Evolutionary conservation across 23 tunicate species (phyloP).

Genomic region (Diplosoma virens): DNA sequence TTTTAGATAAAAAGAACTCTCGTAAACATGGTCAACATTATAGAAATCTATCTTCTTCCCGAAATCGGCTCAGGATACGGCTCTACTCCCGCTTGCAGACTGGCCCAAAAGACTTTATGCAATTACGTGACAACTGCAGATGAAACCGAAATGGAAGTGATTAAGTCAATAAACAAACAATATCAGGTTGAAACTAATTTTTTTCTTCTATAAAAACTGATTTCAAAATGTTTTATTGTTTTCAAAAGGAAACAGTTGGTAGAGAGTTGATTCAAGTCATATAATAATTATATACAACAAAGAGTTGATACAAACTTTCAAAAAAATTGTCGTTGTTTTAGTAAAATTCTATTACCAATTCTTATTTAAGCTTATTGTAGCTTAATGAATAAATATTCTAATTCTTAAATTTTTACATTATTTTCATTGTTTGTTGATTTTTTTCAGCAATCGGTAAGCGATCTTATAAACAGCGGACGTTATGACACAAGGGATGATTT

Average conservation of each 20-base stretch:
- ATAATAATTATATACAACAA: too few relatives aligned
- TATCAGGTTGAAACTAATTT: constrained; percentile 60
- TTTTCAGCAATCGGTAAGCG: background rate
- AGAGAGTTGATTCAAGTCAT: too few relatives aligned
- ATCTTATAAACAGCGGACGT: constrained; percentile 45
- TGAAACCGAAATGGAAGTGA: constrained; percentile 19
- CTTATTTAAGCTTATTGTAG: too few relatives aligned
- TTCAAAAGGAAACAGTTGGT: too few relatives aligned
- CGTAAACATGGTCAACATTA: constrained; percentile 36
- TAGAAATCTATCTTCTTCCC: constrained; percentile 51
- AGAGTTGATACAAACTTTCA: too few relatives aligned
- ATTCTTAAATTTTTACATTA: too few relatives aligned
- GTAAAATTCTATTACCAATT: too few relatives aligned
- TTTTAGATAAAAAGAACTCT: constrained; percentile 3
- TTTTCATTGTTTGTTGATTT: background rate
- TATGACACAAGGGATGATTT: constrained; percentile 90
- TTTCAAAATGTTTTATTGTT: too few relatives aligned
- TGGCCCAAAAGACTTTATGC: constrained; percentile 32
- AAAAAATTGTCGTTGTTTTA: too few relatives aligned
- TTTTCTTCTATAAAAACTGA: too few relatives aligned
- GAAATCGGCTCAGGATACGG: constrained; percentile 39
- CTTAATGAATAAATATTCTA: too few relatives aligned
- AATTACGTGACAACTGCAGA: constrained; percentile 48
- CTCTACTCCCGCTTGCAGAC: constrained; percentile 26
- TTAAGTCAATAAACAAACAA: constrained; percentile 32